These are phyloP conservation scores for Melieria omissa DNA, from an alignment of 2,888 invertebrate species.

Conservation along the genomic window DNA sequence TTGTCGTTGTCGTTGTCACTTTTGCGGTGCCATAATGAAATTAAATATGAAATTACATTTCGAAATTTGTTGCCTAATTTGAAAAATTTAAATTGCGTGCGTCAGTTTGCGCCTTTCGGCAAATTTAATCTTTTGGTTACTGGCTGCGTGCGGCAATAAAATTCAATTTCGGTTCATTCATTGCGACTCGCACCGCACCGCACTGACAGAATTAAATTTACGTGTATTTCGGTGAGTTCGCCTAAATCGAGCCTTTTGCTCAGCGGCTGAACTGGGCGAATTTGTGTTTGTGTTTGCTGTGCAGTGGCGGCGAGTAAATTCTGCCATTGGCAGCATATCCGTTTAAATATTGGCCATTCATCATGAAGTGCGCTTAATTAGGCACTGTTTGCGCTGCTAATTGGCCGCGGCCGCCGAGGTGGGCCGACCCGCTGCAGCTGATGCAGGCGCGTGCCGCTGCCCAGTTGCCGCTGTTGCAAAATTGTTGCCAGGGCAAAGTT, in stretches of 20 bases:
- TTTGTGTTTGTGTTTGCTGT: constrained; percentile 10
- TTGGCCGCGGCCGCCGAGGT: constrained; percentile 15
- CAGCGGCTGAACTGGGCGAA: background rate
- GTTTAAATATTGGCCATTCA: constrained; percentile 36
- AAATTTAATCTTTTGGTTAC: no score
- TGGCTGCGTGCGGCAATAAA: no score
- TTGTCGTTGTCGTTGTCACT: no score
- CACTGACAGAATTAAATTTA: background rate
- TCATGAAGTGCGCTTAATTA: constrained; percentile 35
- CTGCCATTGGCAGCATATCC: constrained; percentile 19
- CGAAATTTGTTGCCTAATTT: no score
- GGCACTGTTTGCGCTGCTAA: constrained; percentile 36
- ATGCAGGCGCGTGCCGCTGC: background rate
- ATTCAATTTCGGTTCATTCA: background rate
- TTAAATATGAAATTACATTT: no score
- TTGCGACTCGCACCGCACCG: background rate
- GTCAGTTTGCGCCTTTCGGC: no score
- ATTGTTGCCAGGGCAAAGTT: background rate
- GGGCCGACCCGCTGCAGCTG: background rate
- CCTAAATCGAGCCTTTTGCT: background rate
- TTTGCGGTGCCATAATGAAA: no score
- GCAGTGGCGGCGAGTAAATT: constrained; percentile 13
- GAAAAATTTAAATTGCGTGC: no score
- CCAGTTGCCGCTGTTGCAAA: background rate
- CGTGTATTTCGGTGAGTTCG: background rate